phyloP scores from a whole-genome alignment of 2,888 invertebrate species.

The Aradus depressus region DNA sequence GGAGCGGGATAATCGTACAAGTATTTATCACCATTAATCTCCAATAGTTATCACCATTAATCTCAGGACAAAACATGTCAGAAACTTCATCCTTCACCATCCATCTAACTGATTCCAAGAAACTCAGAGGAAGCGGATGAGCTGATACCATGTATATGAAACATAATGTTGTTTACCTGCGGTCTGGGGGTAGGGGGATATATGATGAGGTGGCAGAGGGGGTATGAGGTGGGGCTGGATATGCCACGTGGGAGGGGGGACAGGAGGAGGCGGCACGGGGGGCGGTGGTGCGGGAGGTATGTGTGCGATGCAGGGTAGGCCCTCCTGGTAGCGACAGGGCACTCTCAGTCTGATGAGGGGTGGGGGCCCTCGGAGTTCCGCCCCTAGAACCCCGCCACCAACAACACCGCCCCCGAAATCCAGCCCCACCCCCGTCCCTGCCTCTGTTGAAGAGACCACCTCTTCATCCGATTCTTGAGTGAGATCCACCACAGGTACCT shows the following conservation, averaged over 20 bases:
- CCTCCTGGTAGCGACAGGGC: slow-evolving; percentile 22
- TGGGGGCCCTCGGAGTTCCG: slow-evolving; percentile 25
- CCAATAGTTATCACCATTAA: no score
- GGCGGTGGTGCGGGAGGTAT: slow-evolving; percentile 17
- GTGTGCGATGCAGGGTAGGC: slow-evolving; percentile 4
- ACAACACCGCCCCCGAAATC: slow-evolving; percentile 2
- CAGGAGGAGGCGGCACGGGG: slow-evolving; percentile 25
- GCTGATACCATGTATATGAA: no score
- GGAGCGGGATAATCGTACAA: no score
- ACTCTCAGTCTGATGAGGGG: slow-evolving; percentile 28
- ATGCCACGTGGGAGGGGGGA: slow-evolving; percentile 13
- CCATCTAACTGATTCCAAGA: no score
- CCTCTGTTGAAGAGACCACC: slow-evolving; percentile 26
- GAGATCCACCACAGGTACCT: slow-evolving; percentile 46
- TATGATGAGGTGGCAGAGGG: slow-evolving; percentile 21
- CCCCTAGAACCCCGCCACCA: slow-evolving; percentile 17
- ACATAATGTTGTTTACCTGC: no score
- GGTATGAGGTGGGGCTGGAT: slow-evolving; percentile 13
- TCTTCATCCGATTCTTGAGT: slow-evolving; percentile 49
- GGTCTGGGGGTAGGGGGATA: slow-evolving; percentile 20
- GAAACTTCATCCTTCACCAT: no score
- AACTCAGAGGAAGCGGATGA: no score
- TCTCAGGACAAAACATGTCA: no score
- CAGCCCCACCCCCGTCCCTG: slow-evolving; percentile 10
- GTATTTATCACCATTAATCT: no score